A percentile compares a stretch with the other conserved stretches of the same genome.
These are phyloP conservation scores for Ochropleura plecta DNA, from an alignment of 2,888 invertebrate species.

Conservation along the genomic window DNA sequence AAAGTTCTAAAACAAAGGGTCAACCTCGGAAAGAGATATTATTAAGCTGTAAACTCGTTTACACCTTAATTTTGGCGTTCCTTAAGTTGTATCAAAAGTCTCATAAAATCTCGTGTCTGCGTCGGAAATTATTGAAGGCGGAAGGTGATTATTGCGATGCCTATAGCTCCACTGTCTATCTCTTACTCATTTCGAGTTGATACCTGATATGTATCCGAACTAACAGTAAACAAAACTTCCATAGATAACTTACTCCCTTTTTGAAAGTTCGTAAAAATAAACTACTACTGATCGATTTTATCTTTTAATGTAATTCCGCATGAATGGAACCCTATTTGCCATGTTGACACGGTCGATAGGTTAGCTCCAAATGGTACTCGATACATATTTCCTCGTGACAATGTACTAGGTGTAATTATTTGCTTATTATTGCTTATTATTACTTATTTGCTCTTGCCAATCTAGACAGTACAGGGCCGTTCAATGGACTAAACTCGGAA, in stretches of 20 bases:
- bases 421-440: no score
- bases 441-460: neutral
- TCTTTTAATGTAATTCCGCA: constrained; percentile 31
- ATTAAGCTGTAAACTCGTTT: no score
- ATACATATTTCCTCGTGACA: constrained; percentile 13
- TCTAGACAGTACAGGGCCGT: neutral
- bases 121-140: no score
- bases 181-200: no score
- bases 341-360: constrained; percentile 25
- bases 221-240: neutral
- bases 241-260: neutral
- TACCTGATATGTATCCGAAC: no score
- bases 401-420: neutral
- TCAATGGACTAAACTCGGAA: neutral
- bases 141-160: no score
- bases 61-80: no score
- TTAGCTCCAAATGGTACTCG: neutral
- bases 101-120: no score
- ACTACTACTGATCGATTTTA: constrained; percentile 9
- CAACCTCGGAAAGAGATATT: no score
- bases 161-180: no score
- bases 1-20: no score
- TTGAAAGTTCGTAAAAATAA: neutral
- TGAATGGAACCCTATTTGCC: constrained; percentile 31
- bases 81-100: no score